Conservation (phyloP, 2,113 vertebrate species). For the Sander vitreus region DNA sequence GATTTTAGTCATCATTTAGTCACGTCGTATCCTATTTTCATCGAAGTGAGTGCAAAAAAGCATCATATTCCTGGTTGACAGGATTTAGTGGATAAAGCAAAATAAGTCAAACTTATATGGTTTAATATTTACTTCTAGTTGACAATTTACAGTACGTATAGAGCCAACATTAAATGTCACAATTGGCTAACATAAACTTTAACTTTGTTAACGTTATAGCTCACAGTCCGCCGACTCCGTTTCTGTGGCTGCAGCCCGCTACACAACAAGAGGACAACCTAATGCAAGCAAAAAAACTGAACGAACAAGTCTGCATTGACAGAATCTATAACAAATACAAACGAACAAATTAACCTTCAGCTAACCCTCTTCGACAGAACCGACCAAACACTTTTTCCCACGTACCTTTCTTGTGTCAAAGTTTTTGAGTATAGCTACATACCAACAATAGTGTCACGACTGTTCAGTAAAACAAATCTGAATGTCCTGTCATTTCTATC, state of each 20-base stretch:
- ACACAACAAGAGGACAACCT: conserved; percentile 3
- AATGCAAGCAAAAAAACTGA: neutral
- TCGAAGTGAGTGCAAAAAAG: neutral
- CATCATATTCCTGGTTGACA: neutral
- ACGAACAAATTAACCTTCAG: neutral
- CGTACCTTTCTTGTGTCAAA: conserved; percentile 47
- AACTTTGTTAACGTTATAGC: neutral
- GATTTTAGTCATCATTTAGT: neutral
- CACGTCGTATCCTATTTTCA: neutral
- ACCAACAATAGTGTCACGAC: neutral
- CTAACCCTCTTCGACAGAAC: neutral
- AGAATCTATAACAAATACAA: neutral
- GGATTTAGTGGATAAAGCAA: neutral
- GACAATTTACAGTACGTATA: neutral
- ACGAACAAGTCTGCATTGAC: neutral
- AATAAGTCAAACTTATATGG: neutral
- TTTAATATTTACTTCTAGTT: neutral
- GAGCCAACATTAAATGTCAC: neutral
- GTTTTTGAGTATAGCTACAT: conserved; percentile 36
- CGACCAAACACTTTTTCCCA: neutral
- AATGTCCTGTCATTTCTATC: conserved; percentile 9
- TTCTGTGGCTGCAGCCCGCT: neutral
- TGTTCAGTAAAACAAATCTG: neutral
- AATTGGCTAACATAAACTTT: neutral
- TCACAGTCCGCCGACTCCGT: neutral